A percentile compares a stretch with the other conserved stretches of the same genome.
Evolutionary conservation across 2,888 invertebrate genomes (phyloP).

Genomic region (Andrena camellia): DNA sequence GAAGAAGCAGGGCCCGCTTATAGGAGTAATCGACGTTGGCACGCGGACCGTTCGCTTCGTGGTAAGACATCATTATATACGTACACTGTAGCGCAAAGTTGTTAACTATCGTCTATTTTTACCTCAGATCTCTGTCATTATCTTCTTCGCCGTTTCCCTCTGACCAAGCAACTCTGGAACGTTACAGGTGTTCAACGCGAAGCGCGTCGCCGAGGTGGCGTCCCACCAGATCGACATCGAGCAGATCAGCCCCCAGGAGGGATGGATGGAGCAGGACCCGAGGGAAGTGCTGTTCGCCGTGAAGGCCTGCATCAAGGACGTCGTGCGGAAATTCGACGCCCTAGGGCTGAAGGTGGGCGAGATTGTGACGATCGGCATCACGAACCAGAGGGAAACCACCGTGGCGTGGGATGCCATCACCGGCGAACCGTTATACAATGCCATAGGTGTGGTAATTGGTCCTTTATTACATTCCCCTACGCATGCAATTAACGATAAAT

Average conservation of each 20-base stretch:
- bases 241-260: constrained; percentile 93
- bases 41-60: constrained; percentile 96
- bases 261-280: constrained; percentile 98
- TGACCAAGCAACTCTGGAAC: background rate
- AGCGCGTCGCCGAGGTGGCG: constrained; percentile 92
- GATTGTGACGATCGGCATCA: constrained; percentile 95
- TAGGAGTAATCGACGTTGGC: constrained; percentile 98
- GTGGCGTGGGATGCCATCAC: constrained; percentile 97
- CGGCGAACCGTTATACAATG: constrained; percentile 96
- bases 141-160: background rate
- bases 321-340: constrained; percentile 88
- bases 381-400: constrained; percentile 99
- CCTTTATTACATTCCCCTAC: no score
- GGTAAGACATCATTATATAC: constrained; percentile 85
- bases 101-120: background rate
- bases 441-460: constrained; percentile 89
- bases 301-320: constrained; percentile 92
- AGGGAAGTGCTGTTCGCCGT: constrained; percentile 93
- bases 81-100: background rate
- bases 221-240: constrained; percentile 93
- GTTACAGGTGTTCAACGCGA: constrained; percentile 90
- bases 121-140: background rate
- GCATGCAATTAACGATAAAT: no score
- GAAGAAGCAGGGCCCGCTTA: constrained; percentile 86
- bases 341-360: constrained; percentile 88